Percentiles rank a stretch among this genome's conserved stretches.
phyloP scores from a whole-genome alignment of 2,113 vertebrate species.

The Apodemus speciosus region DNA sequence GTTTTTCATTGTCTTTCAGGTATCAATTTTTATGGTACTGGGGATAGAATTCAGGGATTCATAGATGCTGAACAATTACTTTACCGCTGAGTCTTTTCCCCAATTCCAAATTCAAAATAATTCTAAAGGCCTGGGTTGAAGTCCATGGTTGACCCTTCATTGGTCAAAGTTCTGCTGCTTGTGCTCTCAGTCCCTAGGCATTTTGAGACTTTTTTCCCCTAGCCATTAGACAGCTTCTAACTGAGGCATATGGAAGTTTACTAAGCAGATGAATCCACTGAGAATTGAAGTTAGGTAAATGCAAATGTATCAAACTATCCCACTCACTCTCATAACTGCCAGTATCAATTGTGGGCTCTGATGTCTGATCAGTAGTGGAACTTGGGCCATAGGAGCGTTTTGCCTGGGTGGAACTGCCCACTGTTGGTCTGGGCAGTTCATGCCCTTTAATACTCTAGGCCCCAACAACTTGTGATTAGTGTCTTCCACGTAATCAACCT shows the following conservation, averaged over 20 bases:
- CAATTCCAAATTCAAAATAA: background rate
- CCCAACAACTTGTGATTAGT: background rate
- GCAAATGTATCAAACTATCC: background rate
- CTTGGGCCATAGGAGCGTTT: background rate
- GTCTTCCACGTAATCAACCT: background rate
- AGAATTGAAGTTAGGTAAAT: background rate
- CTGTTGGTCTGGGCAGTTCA: background rate
- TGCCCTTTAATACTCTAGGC: background rate
- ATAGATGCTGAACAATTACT: background rate
- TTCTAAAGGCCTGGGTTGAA: background rate
- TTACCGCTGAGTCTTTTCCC: background rate
- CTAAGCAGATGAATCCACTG: background rate
- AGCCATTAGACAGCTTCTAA: no score
- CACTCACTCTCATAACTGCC: background rate
- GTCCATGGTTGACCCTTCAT: background rate
- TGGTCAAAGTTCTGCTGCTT: background rate
- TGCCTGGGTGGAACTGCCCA: background rate
- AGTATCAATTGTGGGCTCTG: background rate
- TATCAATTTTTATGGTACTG: background rate
- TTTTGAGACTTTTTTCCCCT: no score
- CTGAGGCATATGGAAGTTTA: background rate
- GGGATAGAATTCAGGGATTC: background rate
- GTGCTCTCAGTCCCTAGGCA: background rate
- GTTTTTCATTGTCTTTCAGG: background rate
- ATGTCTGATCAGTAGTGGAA: accelerated